Evolutionary conservation across 2,888 invertebrate genomes (phyloP), one percentile per base, ranked within the genome.

Genomic region (Synergus itoensis): DNA sequence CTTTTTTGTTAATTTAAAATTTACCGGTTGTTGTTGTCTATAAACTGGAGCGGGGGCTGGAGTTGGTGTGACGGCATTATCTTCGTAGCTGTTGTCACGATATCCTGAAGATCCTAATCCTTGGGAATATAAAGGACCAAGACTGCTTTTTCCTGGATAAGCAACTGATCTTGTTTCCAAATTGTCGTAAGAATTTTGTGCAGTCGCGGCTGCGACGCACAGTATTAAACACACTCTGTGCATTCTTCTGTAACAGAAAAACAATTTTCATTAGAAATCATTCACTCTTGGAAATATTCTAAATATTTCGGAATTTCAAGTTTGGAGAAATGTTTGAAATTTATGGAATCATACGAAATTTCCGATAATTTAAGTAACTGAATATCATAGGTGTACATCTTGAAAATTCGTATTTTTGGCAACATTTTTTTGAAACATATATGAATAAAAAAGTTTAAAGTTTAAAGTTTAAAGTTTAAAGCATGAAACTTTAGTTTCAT

Each of bases 11-110:
- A 12, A 60, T 48, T 36, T 3, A 9, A 9, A 78, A 36, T 63
- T 80, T 78, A 84, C 84, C 11, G 88, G 83, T 75, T 73, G 69
- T 73, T 73, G 73, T 53, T 73, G 87, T 69, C 92, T 88, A 80
- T 90, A 92, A 48, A 90, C 86, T 9, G 92, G 91, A 4, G 89
- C 82, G 4, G 91, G 90, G 0, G 91, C 88, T 0, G 92, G 91
- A 1, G 92, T 91, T 4, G 92, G 92, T 4, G 92, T 92, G 0
- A 92, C 92, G 2, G 91, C 91, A 77, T 92, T 92, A 78, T 92
- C 91, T 80, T 92, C 92, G 83, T 92, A 92, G 79, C 92, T 92
- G 82, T 90, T 91, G 79, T 92, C 92, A 28, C 92, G 88, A 79
- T 90, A 92, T 60, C 90, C 89, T 82, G 90, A 87, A 14, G 88